These are phyloP conservation scores for Aurelia sp. DNA, from an alignment of 30 jellyfish, hydroid and myxozoan species.

Conservation along the genomic window DNA sequence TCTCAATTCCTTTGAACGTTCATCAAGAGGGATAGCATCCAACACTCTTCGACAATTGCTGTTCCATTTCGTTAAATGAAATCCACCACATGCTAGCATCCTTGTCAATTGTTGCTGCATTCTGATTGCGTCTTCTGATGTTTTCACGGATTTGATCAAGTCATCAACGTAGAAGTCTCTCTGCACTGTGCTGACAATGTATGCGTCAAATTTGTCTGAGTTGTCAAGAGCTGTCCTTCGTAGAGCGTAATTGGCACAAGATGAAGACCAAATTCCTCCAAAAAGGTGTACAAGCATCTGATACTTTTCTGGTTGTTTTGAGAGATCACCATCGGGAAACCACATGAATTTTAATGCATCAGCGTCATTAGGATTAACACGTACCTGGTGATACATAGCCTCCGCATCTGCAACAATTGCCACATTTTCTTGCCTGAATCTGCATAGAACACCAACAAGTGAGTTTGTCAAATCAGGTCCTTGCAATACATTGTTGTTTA, in stretches of 20 bases:
- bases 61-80: constrained; percentile 43
- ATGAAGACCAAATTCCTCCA: too few relatives aligned
- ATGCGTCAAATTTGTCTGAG: neutral
- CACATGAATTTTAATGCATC: neutral
- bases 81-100: constrained; percentile 53
- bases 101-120: constrained; percentile 18
- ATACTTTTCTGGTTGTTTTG: too few relatives aligned
- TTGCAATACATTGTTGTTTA: too few relatives aligned
- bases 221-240: constrained; percentile 4
- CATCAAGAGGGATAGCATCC: constrained; percentile 33
- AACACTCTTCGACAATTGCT: constrained; percentile 15
- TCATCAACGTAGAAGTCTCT: neutral
- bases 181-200: neutral
- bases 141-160: neutral
- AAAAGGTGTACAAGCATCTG: too few relatives aligned
- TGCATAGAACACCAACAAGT: constrained; percentile 1
- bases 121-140: constrained; percentile 17
- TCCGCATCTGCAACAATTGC: constrained; percentile 56
- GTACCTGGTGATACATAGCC: constrained; percentile 44
- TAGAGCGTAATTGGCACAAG: too few relatives aligned
- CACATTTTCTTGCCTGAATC: constrained; percentile 54
- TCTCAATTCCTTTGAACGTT: constrained; percentile 43
- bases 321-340: too few relatives aligned
- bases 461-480: too few relatives aligned
- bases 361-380: constrained; percentile 18